Percentiles rank a stretch among this genome's conserved stretches.
These are phyloP conservation scores for Chionis minor DNA, from an alignment of 2,113 vertebrate species.

Conservation along the genomic window DNA sequence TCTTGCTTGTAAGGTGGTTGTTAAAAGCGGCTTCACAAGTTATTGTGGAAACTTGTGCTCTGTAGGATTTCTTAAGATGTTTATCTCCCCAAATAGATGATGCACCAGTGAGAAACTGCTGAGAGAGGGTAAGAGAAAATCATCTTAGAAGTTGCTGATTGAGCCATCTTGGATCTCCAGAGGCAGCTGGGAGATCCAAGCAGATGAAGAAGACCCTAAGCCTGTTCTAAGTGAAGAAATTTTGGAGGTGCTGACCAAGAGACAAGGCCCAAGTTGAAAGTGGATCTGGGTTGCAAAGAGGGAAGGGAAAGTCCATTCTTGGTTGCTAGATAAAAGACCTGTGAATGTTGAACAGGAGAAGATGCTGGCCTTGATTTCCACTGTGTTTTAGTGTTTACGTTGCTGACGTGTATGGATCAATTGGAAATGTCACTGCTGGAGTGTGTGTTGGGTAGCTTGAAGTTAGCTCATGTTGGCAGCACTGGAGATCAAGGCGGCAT, in stretches of 20 bases:
- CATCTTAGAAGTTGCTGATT: neutral
- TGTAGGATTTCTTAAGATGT: neutral
- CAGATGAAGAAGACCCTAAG: neutral
- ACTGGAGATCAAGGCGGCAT: neutral
- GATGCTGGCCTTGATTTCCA: neutral
- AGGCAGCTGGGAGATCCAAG: neutral
- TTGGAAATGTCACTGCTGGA: neutral
- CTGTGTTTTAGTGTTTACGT: accelerated
- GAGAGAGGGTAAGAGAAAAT: neutral
- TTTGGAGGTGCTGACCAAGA: neutral
- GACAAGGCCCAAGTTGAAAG: neutral
- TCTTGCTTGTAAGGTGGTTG: accelerated
- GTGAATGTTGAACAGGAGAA: neutral
- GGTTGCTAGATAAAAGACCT: neutral
- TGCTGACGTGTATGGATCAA: neutral
- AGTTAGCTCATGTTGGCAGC: accelerated
- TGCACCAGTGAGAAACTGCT: neutral
- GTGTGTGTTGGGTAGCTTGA: neutral
- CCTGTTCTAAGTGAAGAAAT: neutral
- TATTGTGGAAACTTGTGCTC: neutral
- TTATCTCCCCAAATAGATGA: neutral
- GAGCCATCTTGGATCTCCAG: neutral
- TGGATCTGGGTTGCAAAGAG: accelerated
- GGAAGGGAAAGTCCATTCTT: neutral
- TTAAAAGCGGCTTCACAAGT: neutral